Evolutionary conservation across 1,140 invertebrate species (phyloP).

Genomic region (Drosophila micromelanica): DNA sequence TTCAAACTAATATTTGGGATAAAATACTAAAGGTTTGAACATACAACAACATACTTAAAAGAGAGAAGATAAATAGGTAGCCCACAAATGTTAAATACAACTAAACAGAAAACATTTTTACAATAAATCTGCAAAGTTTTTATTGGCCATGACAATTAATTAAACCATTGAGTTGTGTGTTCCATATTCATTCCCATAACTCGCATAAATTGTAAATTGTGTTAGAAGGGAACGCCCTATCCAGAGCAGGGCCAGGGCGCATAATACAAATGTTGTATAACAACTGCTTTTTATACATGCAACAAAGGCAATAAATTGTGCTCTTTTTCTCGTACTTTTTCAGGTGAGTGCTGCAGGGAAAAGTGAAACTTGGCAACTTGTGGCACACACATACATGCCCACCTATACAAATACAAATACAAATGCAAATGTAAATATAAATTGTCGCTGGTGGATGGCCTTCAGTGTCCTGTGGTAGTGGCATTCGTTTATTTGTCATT

Average conservation of each 20-base stretch:
- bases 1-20: too few species aligned
- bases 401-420: slow-evolving; percentile 4
- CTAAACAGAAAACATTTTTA: not conserved
- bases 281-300: slow-evolving; percentile 14
- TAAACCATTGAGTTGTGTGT: slow-evolving; percentile 20
- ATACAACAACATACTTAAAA: too few species aligned
- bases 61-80: too few species aligned
- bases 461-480: slow-evolving; percentile 20
- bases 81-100: too few species aligned
- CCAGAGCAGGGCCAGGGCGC: not conserved
- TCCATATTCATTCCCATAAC: slow-evolving; percentile 25
- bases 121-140: slow-evolving; percentile 1
- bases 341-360: slow-evolving; percentile 25
- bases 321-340: slow-evolving; percentile 27
- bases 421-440: slow-evolving; percentile 16
- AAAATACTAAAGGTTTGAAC: too few species aligned
- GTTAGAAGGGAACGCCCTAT: slow-evolving; percentile 22
- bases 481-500: slow-evolving; percentile 29
- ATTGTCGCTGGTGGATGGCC: slow-evolving; percentile 28
- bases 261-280: slow-evolving; percentile 24
- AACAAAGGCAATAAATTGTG: slow-evolving; percentile 42
- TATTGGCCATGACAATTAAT: slow-evolving; percentile 32
- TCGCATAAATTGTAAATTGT: slow-evolving; percentile 36
- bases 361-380: slow-evolving; percentile 21
- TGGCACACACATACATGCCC: slow-evolving; percentile 5